Percentiles rank a stretch among this genome's conserved stretches.
phyloP scores from a whole-genome alignment of 2,113 vertebrate genomes.

The Anoplopoma fimbria region DNA sequence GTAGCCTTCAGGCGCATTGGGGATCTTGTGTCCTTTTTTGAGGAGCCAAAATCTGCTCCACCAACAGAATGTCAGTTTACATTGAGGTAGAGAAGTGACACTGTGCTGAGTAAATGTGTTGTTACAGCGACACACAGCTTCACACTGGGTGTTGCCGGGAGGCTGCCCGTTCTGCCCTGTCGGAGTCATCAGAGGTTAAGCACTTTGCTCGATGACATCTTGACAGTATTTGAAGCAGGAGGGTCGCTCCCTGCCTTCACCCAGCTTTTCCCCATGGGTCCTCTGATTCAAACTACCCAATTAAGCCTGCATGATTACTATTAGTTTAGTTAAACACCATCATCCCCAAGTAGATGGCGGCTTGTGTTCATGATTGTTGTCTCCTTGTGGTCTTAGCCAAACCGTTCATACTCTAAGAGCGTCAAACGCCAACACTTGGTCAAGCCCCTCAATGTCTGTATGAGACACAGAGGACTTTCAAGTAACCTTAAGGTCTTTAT shows the following conservation, averaged over 20 bases:
- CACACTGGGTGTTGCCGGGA: neutral
- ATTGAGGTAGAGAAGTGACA: neutral
- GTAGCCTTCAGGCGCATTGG: constrained; percentile 11
- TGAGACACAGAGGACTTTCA: no score
- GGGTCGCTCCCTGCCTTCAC: constrained; percentile 11
- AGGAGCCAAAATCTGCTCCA: neutral
- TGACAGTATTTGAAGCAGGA: constrained; percentile 18
- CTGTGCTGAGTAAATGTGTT: constrained; percentile 32
- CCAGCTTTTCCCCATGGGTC: constrained; percentile 11
- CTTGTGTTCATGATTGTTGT: constrained; percentile 13
- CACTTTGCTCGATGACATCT: constrained; percentile 19
- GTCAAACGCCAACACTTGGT: neutral
- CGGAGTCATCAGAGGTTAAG: constrained; percentile 8
- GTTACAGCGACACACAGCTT: neutral
- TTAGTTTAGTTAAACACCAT: constrained; percentile 15
- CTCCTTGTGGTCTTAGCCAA: neutral
- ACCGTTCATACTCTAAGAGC: neutral
- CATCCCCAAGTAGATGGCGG: neutral
- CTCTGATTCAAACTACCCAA: constrained; percentile 24
- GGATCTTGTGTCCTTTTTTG: neutral
- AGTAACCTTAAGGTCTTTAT: no score
- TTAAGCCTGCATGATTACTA: constrained; percentile 31
- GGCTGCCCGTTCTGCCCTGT: constrained; percentile 13
- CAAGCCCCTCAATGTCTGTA: neutral
- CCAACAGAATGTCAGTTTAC: constrained; percentile 5